phyloP scores from a whole-genome alignment of 2,113 vertebrate species.

The Charadrius vociferus region DNA sequence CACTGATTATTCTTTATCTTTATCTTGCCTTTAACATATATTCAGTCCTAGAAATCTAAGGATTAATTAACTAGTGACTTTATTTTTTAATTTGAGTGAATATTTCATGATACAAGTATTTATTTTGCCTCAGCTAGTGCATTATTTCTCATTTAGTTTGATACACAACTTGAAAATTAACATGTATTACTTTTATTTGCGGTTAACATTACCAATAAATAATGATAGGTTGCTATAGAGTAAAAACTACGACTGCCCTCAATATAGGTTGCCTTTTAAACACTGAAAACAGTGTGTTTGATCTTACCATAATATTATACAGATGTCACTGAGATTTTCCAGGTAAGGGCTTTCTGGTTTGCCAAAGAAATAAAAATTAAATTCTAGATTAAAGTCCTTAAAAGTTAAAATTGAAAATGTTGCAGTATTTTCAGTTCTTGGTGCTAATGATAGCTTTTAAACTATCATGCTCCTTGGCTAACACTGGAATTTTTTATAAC shows the following conservation, averaged over 20 bases:
- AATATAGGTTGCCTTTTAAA: neutral
- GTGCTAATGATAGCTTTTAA: neutral
- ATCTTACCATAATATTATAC: neutral
- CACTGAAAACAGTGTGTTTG: neutral
- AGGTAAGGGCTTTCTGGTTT: neutral
- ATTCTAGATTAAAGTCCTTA: neutral
- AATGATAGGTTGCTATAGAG: neutral
- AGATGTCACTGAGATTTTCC: neutral
- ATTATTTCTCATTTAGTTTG: neutral
- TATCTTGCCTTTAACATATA: neutral
- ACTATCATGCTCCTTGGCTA: neutral
- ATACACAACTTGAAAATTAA: neutral
- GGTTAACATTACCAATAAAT: neutral
- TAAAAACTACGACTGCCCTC: neutral
- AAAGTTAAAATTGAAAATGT: neutral
- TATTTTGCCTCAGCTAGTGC: neutral
- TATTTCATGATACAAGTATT: neutral
- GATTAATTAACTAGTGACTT: neutral
- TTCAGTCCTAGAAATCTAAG: neutral
- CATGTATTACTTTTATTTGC: neutral
- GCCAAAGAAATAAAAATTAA: neutral
- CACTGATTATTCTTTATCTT: neutral
- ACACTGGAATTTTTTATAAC: neutral
- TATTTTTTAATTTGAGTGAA: neutral
- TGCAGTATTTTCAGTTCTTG: neutral